A percentile compares a stretch with the other conserved stretches of the same genome.
Conservation (phyloP, 2,888 invertebrate species). For the Trachelus troglodyta region DNA sequence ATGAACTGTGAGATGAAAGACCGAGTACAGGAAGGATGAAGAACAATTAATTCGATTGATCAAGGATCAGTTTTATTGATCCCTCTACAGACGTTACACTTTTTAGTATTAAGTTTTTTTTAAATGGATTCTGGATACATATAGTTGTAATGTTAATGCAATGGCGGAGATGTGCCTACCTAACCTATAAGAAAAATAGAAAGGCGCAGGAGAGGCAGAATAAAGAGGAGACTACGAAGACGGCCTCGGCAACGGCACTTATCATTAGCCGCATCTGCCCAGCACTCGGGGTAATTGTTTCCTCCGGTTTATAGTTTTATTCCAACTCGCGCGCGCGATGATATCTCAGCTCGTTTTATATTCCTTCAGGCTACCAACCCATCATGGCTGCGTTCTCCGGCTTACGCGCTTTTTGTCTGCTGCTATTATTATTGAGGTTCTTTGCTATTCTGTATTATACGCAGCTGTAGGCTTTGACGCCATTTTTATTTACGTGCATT, state of each 20-base stretch:
- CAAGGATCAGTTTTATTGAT: not conserved
- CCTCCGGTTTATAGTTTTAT: conserved; percentile 65
- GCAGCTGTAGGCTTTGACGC: not conserved
- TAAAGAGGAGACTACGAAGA: not conserved
- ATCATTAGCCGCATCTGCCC: conserved; percentile 63
- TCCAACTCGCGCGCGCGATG: conserved; percentile 58
- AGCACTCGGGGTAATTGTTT: conserved; percentile 63
- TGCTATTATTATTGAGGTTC: not conserved
- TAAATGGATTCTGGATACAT: not conserved
- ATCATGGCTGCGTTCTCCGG: conserved; percentile 43
- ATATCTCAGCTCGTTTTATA: conserved; percentile 61
- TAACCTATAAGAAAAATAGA: not conserved
- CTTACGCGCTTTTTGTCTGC: conserved; percentile 8
- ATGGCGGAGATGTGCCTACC: not conserved
- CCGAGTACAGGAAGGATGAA: too few relatives aligned
- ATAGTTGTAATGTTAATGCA: not conserved
- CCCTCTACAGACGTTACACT: not conserved
- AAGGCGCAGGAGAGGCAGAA: not conserved
- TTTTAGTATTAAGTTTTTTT: not conserved
- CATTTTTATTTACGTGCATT: conserved; percentile 27
- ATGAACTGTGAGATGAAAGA: not conserved
- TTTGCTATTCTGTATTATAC: not conserved
- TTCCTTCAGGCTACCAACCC: conserved; percentile 53
- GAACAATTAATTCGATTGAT: not conserved
- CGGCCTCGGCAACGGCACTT: conserved; percentile 45